Evolutionary conservation across 2,113 vertebrate genomes (phyloP), one percentile per base, ranked within the genome.

Genomic region (Psettodes erumei): DNA sequence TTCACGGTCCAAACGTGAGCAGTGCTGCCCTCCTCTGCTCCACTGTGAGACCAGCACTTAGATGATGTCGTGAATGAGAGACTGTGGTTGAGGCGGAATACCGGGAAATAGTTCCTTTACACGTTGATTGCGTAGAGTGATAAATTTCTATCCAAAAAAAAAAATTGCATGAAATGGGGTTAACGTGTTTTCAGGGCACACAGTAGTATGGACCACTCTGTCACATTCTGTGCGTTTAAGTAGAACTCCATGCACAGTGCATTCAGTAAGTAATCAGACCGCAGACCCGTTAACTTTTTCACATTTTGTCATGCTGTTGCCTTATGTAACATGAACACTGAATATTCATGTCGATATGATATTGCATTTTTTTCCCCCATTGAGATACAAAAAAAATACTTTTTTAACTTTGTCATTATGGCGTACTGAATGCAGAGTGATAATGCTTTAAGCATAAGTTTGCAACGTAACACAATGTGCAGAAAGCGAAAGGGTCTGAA

Each of bases 1-100:
- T 55, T 69, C 54, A 48, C 32, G 51, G 40, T 45, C 28, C 42
- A 71, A 79, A 61, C 21, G 10, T 11, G 74, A 58, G 28, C 35
- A 80, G 53, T 48, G 56, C 79, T 84, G 75, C 75, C 79, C 86
- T 68, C 83, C 16, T 45, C 51, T 80, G 60, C 13, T 63, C 33
- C 10, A 75, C 30, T 18, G 27, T 40, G 68, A 86, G 62, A 75
- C 23, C 11, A 58, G 47, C 77, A 82, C 71, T 35, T 48, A 72
- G 32, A 71, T 15, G 16, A 48, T 28, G 35, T 58, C 63, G 35
- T 19, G n/a, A 63, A 2, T 32, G 40, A 16, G 16, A 43, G 18
- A 30, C 5, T 51, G 38, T 42, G n/a, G n/a, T n/a, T n/a, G n/a
- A n/a, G n/a, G n/a, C 23, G 30, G 53, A 12, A 28, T 32, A 53